A percentile compares a stretch with the other conserved stretches of the same genome.
These are phyloP conservation scores for Petrocephalus sullivani DNA, from an alignment of 2,797 vertebrate genomes.

Conservation along the genomic window DNA sequence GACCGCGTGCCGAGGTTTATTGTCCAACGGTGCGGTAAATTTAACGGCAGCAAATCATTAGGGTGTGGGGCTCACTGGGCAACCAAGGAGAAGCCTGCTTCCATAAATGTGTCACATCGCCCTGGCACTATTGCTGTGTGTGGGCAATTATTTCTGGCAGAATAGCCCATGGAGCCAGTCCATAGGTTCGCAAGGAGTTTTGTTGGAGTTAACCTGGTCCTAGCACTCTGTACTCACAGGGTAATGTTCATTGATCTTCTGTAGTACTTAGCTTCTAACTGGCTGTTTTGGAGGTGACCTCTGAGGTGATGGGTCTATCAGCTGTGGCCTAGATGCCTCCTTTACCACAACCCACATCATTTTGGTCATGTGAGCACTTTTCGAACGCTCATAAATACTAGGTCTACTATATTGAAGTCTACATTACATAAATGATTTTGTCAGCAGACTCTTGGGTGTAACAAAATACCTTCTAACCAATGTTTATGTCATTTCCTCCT, in stretches of 20 bases:
- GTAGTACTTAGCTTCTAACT: constrained; percentile 47
- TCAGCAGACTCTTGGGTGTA: constrained; percentile 66
- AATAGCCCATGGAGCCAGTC: constrained; percentile 34
- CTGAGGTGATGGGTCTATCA: constrained; percentile 42
- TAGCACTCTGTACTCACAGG: constrained; percentile 45
- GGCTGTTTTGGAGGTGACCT: constrained; percentile 53
- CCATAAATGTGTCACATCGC: constrained; percentile 29
- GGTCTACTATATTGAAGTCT: constrained; percentile 45
- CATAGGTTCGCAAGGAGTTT: constrained; percentile 30
- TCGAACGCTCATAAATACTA: constrained; percentile 53
- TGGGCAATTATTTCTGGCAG: constrained; percentile 28
- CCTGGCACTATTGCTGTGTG: constrained; percentile 29
- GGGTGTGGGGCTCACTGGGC: not conserved
- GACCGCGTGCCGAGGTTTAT: not conserved
- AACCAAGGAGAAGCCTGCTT: not conserved
- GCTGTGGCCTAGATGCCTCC: constrained; percentile 54
- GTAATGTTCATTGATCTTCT: constrained; percentile 52
- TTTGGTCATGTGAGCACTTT: constrained; percentile 44
- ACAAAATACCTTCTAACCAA: constrained; percentile 64
- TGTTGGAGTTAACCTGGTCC: constrained; percentile 36
- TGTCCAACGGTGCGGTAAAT: not conserved
- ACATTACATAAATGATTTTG: constrained; percentile 59
- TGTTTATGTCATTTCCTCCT: constrained; percentile 69
- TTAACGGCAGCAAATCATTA: not conserved
- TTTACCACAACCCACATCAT: constrained; percentile 43